A percentile compares a stretch with the other conserved stretches of the same genome.
phyloP scores from a whole-genome alignment of 2,888 invertebrate genomes.

The Noctua fimbriata region DNA sequence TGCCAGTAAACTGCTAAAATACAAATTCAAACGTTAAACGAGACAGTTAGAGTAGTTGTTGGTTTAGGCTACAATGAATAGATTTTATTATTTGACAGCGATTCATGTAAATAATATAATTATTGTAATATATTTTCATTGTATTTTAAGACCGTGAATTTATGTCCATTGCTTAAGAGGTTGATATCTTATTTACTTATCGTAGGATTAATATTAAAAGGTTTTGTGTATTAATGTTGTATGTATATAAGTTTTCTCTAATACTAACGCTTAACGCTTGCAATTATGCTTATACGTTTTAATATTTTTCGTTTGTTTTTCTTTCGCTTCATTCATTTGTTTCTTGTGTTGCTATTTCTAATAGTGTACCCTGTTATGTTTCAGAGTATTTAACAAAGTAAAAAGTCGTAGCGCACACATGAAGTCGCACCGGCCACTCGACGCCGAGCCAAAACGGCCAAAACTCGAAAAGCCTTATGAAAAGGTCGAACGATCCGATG shows the following conservation, averaged over 20 bases:
- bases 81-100: conserved; percentile 71
- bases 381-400: conserved; percentile 98
- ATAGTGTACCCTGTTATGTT: conserved; percentile 89
- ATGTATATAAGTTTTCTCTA: conserved; percentile 79
- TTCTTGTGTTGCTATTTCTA: conserved; percentile 84
- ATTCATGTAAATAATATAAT: conserved; percentile 82
- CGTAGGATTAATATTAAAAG: conserved; percentile 76
- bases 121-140: conserved; percentile 78
- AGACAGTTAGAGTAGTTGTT: conserved; percentile 55
- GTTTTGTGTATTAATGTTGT: conserved; percentile 82
- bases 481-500: conserved; percentile 89
- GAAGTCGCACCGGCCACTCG: conserved; percentile 99
- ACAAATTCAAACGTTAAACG: conserved; percentile 51
- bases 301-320: conserved; percentile 66
- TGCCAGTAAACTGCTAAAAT: conserved; percentile 59
- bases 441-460: conserved; percentile 94
- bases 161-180: conserved; percentile 82
- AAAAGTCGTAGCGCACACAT: conserved; percentile 99
- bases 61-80: conserved; percentile 69
- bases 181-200: conserved; percentile 78
- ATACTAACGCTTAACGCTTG: conserved; percentile 82
- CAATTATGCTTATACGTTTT: conserved; percentile 74
- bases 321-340: conserved; percentile 73
- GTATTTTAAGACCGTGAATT: conserved; percentile 78
- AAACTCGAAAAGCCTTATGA: conserved; percentile 91